Conservation (phyloP, 2,888 invertebrate genomes). For the Fragum fragum region DNA sequence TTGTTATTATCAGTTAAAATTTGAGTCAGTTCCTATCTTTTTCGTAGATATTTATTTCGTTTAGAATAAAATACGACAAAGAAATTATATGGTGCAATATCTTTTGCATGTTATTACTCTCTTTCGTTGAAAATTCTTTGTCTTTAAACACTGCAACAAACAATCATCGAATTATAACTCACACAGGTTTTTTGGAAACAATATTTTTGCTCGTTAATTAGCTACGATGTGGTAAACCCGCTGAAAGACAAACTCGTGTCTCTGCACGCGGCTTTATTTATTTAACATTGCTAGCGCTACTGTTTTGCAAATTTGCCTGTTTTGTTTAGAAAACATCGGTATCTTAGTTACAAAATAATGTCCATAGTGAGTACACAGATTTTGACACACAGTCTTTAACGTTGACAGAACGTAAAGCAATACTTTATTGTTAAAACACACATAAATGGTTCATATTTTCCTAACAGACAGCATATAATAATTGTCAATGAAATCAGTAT, state of each 20-base stretch:
- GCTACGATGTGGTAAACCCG: conserved; percentile 12
- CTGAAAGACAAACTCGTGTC: conserved; percentile 40
- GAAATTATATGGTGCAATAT: no score
- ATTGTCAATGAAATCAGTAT: no score
- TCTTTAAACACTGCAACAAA: no score
- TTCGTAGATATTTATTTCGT: no score
- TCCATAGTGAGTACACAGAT: background rate
- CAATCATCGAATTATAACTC: conserved; percentile 15
- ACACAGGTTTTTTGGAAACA: background rate
- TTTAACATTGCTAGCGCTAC: conserved; percentile 42
- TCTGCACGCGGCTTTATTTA: conserved; percentile 47
- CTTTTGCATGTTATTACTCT: no score
- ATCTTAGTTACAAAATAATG: conserved; percentile 67
- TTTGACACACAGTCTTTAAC: conserved; percentile 12
- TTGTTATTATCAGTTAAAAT: no score
- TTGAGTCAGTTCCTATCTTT: no score
- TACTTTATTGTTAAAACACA: conserved; percentile 10
- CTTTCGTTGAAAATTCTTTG: no score
- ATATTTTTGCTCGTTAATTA: conserved; percentile 3
- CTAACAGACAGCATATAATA: no score
- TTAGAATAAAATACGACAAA: no score
- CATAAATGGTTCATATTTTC: no score
- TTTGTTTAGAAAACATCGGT: conserved; percentile 61
- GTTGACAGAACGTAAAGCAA: conserved; percentile 15
- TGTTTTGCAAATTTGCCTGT: conserved; percentile 65